Base-by-base conservation (phyloP, 2,113 vertebrate species). In the Rhea americana region DNA sequence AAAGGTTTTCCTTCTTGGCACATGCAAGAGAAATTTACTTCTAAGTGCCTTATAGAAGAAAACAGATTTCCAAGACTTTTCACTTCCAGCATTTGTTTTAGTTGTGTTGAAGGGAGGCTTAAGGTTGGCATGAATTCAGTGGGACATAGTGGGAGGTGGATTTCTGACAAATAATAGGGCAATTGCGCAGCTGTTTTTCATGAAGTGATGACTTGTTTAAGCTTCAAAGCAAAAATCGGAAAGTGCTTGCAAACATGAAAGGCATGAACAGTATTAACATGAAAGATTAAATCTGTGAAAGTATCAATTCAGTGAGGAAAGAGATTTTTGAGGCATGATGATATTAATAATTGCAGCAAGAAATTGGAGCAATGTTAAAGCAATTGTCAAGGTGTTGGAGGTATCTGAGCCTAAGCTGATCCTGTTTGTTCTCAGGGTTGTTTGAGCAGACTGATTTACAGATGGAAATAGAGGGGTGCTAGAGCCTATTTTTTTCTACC, bases 1-100 rank as follows among this genome's bases (percentile, higher is more conserved):
- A 95, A 94, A 96, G 93, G 94, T 76, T 96, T 97, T 97, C 87
- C 96, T 97, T 89, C 93, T 83, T 96, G 96, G 97, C 96, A 96
- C 90, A 87, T 55, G 3, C 74, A 62, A 50, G 89, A 94, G 95
- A 82, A 95, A 97, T 97, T 94, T 94, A 90, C 92, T 88, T 81
- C 96, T 83, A 62, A 85, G 90, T 95, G 92, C 92, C 84, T 89
- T 20, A 81, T 79, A 41, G 89, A 91, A 74, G 81, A 48, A 94
- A 95, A 43, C 84, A 93, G 87, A 92, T 97, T 93, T 89, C 92
- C 30, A 22, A 89, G 95, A 96, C 95, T 94, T 91, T 93, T 83
- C 61, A 56, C 58, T 67, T 88, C n/a, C 84, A 85, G 58, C 48
- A 9, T 90, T 94, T 86, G 67, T 96, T 93, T 70, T 79, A 93